These are phyloP conservation scores for Eupithecia subfuscata DNA, from an alignment of 2,888 invertebrate species.

Conservation along the genomic window DNA sequence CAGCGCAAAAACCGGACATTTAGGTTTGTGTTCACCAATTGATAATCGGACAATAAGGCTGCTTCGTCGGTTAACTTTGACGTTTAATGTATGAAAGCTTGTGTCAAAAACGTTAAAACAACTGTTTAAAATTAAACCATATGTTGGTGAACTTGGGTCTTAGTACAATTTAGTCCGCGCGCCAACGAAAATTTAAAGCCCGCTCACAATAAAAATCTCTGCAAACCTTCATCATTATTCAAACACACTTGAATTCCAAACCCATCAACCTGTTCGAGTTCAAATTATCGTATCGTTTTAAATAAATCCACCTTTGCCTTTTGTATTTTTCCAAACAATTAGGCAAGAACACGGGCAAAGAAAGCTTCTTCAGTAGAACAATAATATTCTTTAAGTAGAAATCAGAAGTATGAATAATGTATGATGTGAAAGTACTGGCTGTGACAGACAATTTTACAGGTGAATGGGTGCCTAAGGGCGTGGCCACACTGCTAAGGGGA, in stretches of 20 bases:
- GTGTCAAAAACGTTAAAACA: too few species aligned
- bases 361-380: not conserved
- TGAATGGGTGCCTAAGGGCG: constrained; percentile 1
- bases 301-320: not conserved
- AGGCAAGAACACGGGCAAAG: not conserved
- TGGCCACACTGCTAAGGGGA: not conserved
- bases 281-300: not conserved
- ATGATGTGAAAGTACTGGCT: not conserved
- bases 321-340: not conserved
- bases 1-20: too few species aligned
- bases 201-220: too few species aligned
- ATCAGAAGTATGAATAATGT: constrained; percentile 2
- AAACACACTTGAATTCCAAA: not conserved
- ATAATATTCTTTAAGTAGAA: not conserved
- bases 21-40: too few species aligned
- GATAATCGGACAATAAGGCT: too few species aligned
- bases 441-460: constrained; percentile 6
- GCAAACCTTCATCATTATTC: not conserved
- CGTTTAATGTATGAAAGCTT: too few species aligned
- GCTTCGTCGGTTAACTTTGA: too few species aligned
- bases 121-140: too few species aligned
- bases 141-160: too few species aligned
- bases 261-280: not conserved
- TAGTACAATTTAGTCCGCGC: too few species aligned
- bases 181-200: too few species aligned